Base-by-base conservation (phyloP, 1,140 invertebrate genomes). In the Halictus rubicundus region DNA sequence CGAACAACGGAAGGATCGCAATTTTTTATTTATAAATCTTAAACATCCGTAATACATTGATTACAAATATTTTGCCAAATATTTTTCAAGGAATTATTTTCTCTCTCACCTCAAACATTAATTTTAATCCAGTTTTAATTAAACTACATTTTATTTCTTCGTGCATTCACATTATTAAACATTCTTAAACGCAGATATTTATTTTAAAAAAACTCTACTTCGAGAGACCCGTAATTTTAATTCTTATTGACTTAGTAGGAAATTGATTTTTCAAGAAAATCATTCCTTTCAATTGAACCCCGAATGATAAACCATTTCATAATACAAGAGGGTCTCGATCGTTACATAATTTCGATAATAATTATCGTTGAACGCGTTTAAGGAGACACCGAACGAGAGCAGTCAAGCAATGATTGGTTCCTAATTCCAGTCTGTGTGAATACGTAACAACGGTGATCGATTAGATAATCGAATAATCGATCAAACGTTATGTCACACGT, bases 401-500 rank as follows among this genome's bases (percentile, higher is more conserved):
- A 32, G 12, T 19, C 19, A 21, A 21, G 46, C 37, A 39, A 10
- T 14, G 32, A 37, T 46, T 27, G 12, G 46, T 7, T 63, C 46
- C 16, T 10, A 7, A 57, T 71, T 59, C 63, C 10, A 39, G 12
- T 4, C 59, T 68, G 61, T 54, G 19, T 2, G 32, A 68, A 7
- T 61, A 57, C 73, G 27, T n/a, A 61, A 37, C 21, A 9, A 59
- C 46, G 64, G 54, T 46, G 21, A 19, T 25, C 71, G 84, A 87
- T 90, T 89, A 83, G 80, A 89, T 85, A 88, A 89, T 89, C 84
- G 78, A 84, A 80, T 81, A 80, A 80, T 78, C 37, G 71, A 68
- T 82, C 60, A 49, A 76, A 59, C n/a, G 72, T 90, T 90, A 81
- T 85, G 74, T 88, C 84, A 89, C 19, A 23, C 5, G 3, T 21